Conservation (phyloP, 2,888 invertebrate genomes). For the Cosmia pyralina region DNA sequence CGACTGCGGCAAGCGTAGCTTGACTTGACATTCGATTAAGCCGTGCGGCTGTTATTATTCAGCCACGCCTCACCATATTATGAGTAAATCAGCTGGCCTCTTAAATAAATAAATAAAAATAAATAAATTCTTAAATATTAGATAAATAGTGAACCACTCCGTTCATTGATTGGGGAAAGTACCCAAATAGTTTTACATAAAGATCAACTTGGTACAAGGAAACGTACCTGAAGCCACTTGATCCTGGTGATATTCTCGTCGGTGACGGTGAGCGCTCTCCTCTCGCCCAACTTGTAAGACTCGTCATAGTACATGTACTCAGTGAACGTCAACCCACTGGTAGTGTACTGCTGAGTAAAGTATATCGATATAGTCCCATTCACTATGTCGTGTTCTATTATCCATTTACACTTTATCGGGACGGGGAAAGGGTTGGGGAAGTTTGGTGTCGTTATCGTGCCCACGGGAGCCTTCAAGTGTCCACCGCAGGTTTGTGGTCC, state of each 20-base stretch:
- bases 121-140: too few species aligned
- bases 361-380: conserved; percentile 95
- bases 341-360: conserved; percentile 96
- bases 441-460: conserved; percentile 95
- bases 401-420: conserved; percentile 96
- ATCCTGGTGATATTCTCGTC: conserved; percentile 93
- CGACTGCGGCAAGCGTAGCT: too few species aligned
- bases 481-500: conserved; percentile 91
- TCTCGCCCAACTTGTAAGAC: conserved; percentile 92
- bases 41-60: too few species aligned
- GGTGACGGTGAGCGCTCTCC: conserved; percentile 92
- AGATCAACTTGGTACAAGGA: not conserved
- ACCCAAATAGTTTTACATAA: not conserved
- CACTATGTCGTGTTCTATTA: conserved; percentile 94
- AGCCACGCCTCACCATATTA: too few species aligned
- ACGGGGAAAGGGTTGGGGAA: conserved; percentile 95
- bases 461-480: conserved; percentile 91
- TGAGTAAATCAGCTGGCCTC: too few species aligned
- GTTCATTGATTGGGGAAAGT: not conserved
- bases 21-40: too few species aligned
- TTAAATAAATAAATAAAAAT: too few species aligned
- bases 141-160: too few species aligned
- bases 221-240: conserved; percentile 88
- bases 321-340: conserved; percentile 93
- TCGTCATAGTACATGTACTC: conserved; percentile 94